phyloP scores from a whole-genome alignment of 1,140 invertebrate genomes.

The Thrips palmi region DNA sequence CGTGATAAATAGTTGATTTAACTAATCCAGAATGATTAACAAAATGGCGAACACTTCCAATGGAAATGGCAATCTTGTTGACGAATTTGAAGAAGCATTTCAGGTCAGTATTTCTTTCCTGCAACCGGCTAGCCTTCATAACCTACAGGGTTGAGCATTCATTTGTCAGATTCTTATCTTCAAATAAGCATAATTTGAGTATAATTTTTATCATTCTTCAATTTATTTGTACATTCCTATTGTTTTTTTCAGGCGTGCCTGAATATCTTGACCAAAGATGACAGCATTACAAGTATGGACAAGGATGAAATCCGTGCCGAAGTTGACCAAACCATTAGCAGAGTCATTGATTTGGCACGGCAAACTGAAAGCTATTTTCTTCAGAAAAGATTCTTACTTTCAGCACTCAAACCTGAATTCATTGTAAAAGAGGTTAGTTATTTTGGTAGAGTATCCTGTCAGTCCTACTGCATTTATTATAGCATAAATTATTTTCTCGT shows the following conservation, averaged over 20 bases:
- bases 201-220: background rate
- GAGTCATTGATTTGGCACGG: constrained; percentile 74
- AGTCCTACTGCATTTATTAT: constrained; percentile 1
- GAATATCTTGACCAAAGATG: constrained; percentile 67
- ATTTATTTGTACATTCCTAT: constrained; percentile 1
- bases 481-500: constrained; percentile 9
- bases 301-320: constrained; percentile 69
- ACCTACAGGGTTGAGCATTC: background rate
- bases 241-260: constrained; percentile 54
- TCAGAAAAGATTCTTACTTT: constrained; percentile 76
- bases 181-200: background rate
- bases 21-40: background rate
- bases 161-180: background rate
- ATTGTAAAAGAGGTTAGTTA: constrained; percentile 58
- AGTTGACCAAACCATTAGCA: constrained; percentile 64
- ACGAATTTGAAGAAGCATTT: constrained; percentile 72
- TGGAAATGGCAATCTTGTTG: constrained; percentile 60
- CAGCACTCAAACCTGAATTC: constrained; percentile 77
- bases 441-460: constrained; percentile 8
- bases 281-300: constrained; percentile 43
- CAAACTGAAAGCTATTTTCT: constrained; percentile 90
- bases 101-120: constrained; percentile 31
- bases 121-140: background rate
- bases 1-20: background rate
- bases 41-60: constrained; percentile 58